phyloP scores from a whole-genome alignment of 2,113 vertebrate species.

The Nyctereutes procyonoides region DNA sequence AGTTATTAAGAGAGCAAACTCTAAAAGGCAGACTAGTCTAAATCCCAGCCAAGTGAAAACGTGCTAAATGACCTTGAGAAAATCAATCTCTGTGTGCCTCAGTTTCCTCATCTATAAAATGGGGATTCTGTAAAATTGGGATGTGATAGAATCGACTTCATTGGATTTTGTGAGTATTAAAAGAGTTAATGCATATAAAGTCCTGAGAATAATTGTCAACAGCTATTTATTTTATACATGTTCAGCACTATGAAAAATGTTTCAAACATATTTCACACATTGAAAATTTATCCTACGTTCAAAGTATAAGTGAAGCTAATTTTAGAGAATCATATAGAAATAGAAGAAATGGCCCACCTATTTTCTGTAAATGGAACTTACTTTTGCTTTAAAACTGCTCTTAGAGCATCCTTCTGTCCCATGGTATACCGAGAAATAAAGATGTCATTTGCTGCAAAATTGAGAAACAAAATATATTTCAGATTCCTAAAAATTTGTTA shows the following conservation, averaged over 20 bases:
- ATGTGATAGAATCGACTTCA: not conserved
- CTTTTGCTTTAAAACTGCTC: conserved; percentile 92
- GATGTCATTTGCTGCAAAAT: conserved; percentile 87
- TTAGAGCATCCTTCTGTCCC: conserved; percentile 90
- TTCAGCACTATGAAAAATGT: not conserved
- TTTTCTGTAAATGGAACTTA: conserved; percentile 81
- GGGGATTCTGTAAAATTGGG: not conserved
- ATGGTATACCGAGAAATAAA: conserved; percentile 90
- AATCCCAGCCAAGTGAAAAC: not conserved
- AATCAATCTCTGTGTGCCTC: not conserved
- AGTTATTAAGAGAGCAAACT: not conserved
- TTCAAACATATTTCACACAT: not conserved
- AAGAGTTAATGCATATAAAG: not conserved
- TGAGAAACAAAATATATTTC: conserved; percentile 64
- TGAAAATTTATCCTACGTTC: not conserved
- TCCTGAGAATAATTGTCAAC: not conserved
- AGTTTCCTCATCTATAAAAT: conserved; percentile 13
- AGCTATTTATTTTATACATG: not conserved
- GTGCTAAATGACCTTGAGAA: not conserved
- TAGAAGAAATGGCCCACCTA: conserved; percentile 1
- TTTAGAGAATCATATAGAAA: not conserved
- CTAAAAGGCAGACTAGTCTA: not conserved
- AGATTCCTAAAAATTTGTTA: conserved; percentile 47
- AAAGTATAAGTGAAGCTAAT: not conserved
- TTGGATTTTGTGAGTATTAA: not conserved